phyloP scores from a whole-genome alignment of 2,797 vertebrate species.

The Spinus pinus region DNA sequence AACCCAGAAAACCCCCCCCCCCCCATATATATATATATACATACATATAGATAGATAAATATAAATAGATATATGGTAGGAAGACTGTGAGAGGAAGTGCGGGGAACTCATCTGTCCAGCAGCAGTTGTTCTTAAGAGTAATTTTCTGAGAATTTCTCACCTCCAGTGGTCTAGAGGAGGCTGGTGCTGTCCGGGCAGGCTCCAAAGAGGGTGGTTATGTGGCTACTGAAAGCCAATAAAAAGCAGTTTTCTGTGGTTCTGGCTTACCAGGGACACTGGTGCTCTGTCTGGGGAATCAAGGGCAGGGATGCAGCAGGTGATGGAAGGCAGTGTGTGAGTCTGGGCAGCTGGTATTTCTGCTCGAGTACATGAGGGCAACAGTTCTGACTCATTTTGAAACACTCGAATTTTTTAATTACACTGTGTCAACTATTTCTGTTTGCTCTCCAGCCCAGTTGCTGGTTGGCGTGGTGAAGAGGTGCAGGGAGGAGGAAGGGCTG shows the following conservation, averaged over 20 bases:
- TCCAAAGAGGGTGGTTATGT: neutral
- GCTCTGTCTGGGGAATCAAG: neutral
- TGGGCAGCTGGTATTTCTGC: neutral
- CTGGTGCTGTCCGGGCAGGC: neutral
- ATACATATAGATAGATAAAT: accelerated
- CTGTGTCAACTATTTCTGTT: neutral
- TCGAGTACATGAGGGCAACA: neutral
- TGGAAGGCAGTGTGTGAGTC: neutral
- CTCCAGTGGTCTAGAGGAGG: neutral
- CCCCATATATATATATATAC: too few species aligned
- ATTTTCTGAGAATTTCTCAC: neutral
- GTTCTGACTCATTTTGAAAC: constrained; percentile 28
- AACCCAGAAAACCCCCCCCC: neutral
- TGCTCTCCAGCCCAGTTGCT: neutral
- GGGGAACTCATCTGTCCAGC: neutral
- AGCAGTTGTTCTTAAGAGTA: neutral
- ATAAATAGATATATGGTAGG: accelerated
- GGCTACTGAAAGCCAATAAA: neutral
- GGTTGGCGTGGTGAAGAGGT: neutral
- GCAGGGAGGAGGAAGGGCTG: neutral
- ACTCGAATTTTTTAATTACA: neutral
- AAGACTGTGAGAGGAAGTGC: neutral
- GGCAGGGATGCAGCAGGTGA: neutral
- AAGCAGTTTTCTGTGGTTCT: neutral
- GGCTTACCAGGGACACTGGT: neutral